Base-by-base conservation (phyloP, 2,113 vertebrate species). In the Fulica atra region DNA sequence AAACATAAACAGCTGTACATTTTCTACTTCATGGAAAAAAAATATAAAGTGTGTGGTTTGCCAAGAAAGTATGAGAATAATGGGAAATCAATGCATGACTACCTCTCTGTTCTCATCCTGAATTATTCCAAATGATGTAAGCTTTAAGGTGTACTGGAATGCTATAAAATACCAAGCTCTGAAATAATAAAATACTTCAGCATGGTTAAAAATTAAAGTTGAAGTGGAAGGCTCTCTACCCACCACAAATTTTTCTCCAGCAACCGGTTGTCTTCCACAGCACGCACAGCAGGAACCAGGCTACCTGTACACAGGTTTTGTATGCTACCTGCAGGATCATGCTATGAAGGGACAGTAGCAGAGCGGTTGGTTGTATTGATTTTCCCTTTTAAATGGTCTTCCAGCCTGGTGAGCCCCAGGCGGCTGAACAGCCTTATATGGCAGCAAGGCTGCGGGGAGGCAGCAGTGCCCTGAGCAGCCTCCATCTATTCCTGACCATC, bases 1-100 rank as follows among this genome's bases (percentile, higher is more conserved):
- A 95, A 92, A 87, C 56, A 76, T 54, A 81, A 89, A 73, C 90
- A 93, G 56, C 63, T 88, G 87, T 84, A 79, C 35, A 68, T 87
- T 71, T 81, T 95, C 80, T 44, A 72, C 33, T 87, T 82, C 57
- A 79, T 36, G 40, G 59, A 85, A 91, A 83, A 28, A 89, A 89
- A 92, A 81, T 25, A 94, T 16, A 54, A 83, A 59, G n/a, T 0
- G 0, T 38, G 35, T 23, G 12, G 51, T 74, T 89, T 86, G 92
- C 88, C 92, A 88, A 77, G 72, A 54, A 92, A 73, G 51, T 68
- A 86, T 50, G 36, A 91, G 76, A 92, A 95, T 92, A 94, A 96
- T 86, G 92, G 61, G 68, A 91, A 94, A 96, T 89, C 93, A 88
- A 73, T 91, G 87, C 56, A 68, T 81, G 76, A 94, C 92, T 89